Base-by-base conservation (phyloP, 2,113 vertebrate genomes). In the Papio anubis region DNA sequence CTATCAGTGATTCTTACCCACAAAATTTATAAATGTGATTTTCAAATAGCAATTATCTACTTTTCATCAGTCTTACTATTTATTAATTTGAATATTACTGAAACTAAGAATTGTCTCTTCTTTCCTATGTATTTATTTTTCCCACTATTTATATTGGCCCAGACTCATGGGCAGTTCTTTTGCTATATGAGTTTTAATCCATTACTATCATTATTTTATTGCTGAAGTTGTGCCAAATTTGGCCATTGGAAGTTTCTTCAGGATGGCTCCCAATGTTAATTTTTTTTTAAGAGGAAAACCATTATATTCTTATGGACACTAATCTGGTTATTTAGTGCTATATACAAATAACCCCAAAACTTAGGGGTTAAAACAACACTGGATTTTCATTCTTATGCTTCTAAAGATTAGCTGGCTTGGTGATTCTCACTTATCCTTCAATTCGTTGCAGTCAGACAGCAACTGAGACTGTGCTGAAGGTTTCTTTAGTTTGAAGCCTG, bases 1-100 rank as follows among this genome's bases (percentile, higher is more conserved):
- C 21, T 10, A 52, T 88, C 30, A 95, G 20, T 12, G 16, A 45
- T 50, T 95, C 73, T 92, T 91, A 68, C 10, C 40, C 86, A 20
- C 32, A 86, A 78, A 50, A 76, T 86, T 40, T n/a, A 52, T 50
- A 92, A 93, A 78, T 86, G 6, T 72, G 86, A 92, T 83, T 93
- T 16, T 59, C 17, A 64, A 59, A 79, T 38, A n/a, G 4, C 89
- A 23, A 52, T 82, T 92, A 93, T 89, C 20, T 32, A 57, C 23
- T 95, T 88, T 64, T 43, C 2, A n/a, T 93, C 35, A 82, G 68
- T 83, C 23, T 96, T 68, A 59, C 13, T 50, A 14, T 90, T 88
- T 92, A 68, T 92, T 85, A 30, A 72, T 45, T 76, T 79, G n/a
- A 61, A 23, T 88, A 72, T 21, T 85, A 16, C 18, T 72, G 5